A percentile compares a stretch with the other conserved stretches of the same genome.
These are phyloP conservation scores for Hypsibius dujardini DNA, from an alignment of 1,140 invertebrate genomes.

Conservation along the genomic window DNA sequence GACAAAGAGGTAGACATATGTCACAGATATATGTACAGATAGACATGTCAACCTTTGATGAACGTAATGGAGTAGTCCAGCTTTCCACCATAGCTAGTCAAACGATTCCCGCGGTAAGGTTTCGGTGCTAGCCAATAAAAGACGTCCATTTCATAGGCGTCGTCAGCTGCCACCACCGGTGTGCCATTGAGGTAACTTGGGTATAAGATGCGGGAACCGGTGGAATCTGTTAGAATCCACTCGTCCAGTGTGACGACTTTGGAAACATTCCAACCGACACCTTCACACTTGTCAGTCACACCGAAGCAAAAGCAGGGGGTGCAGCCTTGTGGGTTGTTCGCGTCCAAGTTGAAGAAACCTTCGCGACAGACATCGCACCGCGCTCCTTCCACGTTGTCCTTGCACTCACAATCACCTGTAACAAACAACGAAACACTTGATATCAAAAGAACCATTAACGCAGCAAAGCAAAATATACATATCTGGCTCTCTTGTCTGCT, in stretches of 20 bases:
- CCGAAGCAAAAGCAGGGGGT: constrained; percentile 78
- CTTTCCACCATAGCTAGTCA: constrained; percentile 62
- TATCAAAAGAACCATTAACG: too few species aligned
- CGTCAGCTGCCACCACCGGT: constrained; percentile 37
- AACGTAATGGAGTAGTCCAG: constrained; percentile 59
- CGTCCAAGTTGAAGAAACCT: constrained; percentile 62
- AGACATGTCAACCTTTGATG: constrained; percentile 43
- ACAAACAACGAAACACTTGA: too few species aligned
- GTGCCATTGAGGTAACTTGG: constrained; percentile 28
- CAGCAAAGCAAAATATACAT: too few species aligned
- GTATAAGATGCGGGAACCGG: constrained; percentile 25
- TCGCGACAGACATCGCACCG: constrained; percentile 60
- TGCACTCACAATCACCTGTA: constrained; percentile 56
- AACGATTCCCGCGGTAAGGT: constrained; percentile 24
- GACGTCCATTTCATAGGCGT: constrained; percentile 47
- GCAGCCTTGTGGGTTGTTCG: constrained; percentile 61
- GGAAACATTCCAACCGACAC: constrained; percentile 37
- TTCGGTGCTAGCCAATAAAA: constrained; percentile 75
- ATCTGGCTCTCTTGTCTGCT: too few species aligned
- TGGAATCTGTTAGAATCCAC: constrained; percentile 34
- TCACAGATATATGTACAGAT: too few species aligned
- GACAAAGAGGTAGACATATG: too few species aligned
- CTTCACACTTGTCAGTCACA: constrained; percentile 50
- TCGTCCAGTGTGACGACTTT: constrained; percentile 24
- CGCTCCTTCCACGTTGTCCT: constrained; percentile 57